Evolutionary conservation across 2,113 vertebrate genomes (phyloP).

Genomic region (Lophochroa leadbeateri): DNA sequence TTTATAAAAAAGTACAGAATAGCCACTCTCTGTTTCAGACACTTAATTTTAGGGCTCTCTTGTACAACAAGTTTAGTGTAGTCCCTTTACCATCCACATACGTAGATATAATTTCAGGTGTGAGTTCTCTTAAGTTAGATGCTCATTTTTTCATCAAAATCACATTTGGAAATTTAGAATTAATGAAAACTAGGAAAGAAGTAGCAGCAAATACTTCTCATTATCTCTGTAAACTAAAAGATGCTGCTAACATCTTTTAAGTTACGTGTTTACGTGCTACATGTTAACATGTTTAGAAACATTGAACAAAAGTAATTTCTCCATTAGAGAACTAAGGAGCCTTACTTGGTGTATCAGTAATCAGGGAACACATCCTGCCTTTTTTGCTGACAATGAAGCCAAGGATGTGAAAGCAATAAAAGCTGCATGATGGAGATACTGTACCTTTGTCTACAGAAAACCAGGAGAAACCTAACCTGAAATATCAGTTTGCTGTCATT

Average conservation of each 20-base stretch:
- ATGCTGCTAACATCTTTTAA: neutral
- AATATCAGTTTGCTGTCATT: neutral
- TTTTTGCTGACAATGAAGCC: neutral
- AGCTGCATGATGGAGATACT: neutral
- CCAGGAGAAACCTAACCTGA: neutral
- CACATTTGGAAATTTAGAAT: neutral
- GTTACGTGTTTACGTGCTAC: neutral
- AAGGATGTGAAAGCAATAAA: slow-evolving; percentile 1
- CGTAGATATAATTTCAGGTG: neutral
- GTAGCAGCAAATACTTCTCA: neutral
- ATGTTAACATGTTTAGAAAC: neutral
- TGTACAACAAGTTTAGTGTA: neutral
- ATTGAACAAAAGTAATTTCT: neutral
- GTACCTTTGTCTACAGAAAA: slow-evolving; percentile 22
- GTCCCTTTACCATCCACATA: neutral
- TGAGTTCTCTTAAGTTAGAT: neutral
- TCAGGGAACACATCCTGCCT: neutral
- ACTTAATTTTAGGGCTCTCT: neutral
- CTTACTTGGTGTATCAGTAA: neutral
- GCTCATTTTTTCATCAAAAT: neutral
- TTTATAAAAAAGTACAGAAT: neutral
- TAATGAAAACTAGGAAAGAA: neutral
- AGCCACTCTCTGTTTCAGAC: neutral
- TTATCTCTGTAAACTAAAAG: neutral
- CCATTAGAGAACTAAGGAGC: neutral